Conservation (phyloP, 2,113 vertebrate genomes). For the Melanerpes aurifrons region DNA sequence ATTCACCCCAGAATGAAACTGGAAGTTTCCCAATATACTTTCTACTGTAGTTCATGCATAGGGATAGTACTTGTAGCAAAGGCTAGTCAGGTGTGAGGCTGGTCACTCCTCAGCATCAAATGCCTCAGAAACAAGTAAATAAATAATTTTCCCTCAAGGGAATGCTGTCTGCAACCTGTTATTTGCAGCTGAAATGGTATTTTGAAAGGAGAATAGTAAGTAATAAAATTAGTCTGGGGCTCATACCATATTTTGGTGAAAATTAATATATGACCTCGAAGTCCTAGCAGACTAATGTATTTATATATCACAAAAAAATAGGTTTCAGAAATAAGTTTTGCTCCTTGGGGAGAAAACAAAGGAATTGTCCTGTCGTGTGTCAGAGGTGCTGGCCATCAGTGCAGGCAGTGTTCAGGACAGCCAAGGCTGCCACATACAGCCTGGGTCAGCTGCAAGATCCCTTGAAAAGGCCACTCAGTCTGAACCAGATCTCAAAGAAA, state of each 20-base stretch:
- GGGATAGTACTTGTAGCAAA: background rate
- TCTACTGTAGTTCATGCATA: background rate
- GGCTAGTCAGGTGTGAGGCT: background rate
- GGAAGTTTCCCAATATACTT: background rate
- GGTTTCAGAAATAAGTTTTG: background rate
- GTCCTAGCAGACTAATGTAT: background rate
- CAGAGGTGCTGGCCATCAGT: accelerated
- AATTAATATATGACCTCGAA: background rate
- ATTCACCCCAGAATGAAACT: background rate
- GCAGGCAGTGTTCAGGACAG: background rate
- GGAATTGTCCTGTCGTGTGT: background rate
- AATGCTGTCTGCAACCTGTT: background rate
- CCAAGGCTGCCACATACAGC: accelerated
- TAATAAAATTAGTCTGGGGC: background rate
- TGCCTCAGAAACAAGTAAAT: background rate
- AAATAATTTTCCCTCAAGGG: background rate
- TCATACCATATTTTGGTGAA: background rate
- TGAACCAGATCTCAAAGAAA: background rate
- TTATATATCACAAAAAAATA: background rate
- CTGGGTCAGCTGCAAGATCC: background rate
- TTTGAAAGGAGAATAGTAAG: background rate
- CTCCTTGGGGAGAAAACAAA: background rate
- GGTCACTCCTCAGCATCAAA: background rate
- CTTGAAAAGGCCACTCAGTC: background rate
- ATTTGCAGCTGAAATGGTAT: background rate